Conservation (phyloP, 1,140 invertebrate species). For the Aculops lycopersici region DNA sequence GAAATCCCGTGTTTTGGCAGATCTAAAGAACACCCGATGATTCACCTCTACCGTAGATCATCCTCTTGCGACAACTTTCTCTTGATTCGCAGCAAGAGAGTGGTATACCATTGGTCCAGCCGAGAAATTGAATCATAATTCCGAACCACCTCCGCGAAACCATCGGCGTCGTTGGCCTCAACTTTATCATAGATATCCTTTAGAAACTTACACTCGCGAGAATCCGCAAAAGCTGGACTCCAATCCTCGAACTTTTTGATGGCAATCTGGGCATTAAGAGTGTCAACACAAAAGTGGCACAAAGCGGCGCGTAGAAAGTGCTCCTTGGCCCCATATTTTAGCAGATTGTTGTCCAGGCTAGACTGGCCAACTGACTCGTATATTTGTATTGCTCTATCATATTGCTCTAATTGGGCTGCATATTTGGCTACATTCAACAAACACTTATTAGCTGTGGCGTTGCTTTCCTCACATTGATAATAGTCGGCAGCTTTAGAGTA, state of each 20-base stretch:
- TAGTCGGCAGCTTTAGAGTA: conserved; percentile 95
- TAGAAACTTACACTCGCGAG: conserved; percentile 71
- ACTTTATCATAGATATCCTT: conserved; percentile 63
- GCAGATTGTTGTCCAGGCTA: conserved; percentile 63
- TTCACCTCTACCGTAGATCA: no score
- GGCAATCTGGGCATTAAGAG: conserved; percentile 46
- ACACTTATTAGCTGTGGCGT: conserved; percentile 73
- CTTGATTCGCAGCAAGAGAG: conserved; percentile 74
- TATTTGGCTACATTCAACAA: conserved; percentile 86
- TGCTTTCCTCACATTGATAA: conserved; percentile 25
- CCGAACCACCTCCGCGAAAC: conserved; percentile 72
- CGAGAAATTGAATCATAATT: conserved; percentile 89
- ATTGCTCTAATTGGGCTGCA: conserved; percentile 77
- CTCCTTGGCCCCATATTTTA: conserved; percentile 94
- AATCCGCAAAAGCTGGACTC: conserved; percentile 69
- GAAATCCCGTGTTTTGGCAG: no score
- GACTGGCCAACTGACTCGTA: conserved; percentile 78
- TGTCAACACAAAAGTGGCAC: conserved; percentile 75
- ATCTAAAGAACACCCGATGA: no score
- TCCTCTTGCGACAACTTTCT: conserved; percentile 23
- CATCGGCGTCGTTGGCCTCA: conserved; percentile 78
- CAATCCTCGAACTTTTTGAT: conserved; percentile 68
- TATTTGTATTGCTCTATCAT: conserved; percentile 80
- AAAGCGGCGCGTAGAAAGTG: conserved; percentile 82
- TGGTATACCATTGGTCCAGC: conserved; percentile 90